Evolutionary conservation across 2,113 vertebrate genomes (phyloP).

Genomic region (Chinchilla lanigera): DNA sequence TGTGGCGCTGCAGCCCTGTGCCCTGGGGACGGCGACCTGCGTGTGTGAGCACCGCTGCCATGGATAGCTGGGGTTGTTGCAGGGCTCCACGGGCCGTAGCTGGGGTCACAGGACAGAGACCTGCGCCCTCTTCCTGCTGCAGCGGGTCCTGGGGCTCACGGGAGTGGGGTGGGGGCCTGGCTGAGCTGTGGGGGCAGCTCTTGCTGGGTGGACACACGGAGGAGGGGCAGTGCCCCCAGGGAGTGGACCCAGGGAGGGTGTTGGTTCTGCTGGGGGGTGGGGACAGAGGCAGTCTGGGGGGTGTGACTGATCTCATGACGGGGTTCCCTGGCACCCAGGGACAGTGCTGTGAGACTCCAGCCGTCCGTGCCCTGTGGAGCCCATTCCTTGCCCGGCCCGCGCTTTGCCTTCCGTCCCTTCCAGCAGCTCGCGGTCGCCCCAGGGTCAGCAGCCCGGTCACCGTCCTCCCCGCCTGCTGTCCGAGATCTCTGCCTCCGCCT

Average conservation of each 20-base stretch:
- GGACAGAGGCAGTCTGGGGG: neutral
- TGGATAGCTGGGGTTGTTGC: neutral
- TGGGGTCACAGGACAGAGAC: neutral
- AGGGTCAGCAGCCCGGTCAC: neutral
- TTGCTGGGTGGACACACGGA: neutral
- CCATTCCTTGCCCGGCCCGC: neutral
- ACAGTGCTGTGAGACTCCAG: neutral
- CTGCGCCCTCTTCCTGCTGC: neutral
- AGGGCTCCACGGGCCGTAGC: neutral
- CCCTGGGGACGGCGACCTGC: neutral
- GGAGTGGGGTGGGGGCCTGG: neutral
- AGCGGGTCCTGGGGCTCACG: neutral
- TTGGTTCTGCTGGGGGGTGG: neutral
- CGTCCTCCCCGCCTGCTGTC: neutral
- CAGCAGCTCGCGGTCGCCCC: neutral
- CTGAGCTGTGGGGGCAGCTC: neutral
- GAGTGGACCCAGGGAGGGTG: neutral
- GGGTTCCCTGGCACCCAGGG: neutral
- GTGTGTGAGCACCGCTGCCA: fast-evolving
- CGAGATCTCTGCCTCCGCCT: neutral
- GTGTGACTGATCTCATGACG: neutral
- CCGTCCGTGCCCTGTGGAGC: neutral
- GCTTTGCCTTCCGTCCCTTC: too few species aligned
- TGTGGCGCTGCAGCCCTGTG: neutral
- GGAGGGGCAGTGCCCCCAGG: neutral